Conservation (phyloP, 1,140 invertebrate genomes). For the Drosophila neocordata region DNA sequence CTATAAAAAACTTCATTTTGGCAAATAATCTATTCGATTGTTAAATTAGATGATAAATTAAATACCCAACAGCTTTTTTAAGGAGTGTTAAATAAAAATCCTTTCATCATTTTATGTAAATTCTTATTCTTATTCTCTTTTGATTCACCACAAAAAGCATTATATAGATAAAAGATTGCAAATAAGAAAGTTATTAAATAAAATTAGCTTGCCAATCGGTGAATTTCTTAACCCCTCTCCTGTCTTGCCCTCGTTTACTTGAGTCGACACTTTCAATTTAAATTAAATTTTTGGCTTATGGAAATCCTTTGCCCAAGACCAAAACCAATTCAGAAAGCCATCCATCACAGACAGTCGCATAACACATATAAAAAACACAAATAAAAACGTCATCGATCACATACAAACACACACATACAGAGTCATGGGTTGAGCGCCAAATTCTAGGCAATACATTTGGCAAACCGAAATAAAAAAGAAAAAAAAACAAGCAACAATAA, state of each 20-base stretch:
- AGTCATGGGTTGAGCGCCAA: slow-evolving; percentile 41
- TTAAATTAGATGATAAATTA: too few relatives aligned
- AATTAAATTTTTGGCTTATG: slow-evolving; percentile 46
- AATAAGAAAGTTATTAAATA: too few relatives aligned
- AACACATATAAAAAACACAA: slow-evolving; percentile 46
- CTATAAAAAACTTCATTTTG: too few relatives aligned
- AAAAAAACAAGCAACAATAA: slow-evolving; percentile 37
- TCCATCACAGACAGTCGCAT: slow-evolving; percentile 52
- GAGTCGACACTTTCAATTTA: slow-evolving; percentile 49
- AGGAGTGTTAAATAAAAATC: too few relatives aligned
- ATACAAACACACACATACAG: background rate
- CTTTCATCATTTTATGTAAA: too few relatives aligned
- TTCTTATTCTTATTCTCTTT: too few relatives aligned
- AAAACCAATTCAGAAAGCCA: slow-evolving; percentile 20
- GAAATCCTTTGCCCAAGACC: slow-evolving; percentile 8
- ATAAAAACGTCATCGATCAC: slow-evolving; percentile 81
- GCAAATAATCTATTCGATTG: too few relatives aligned
- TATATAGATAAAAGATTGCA: too few relatives aligned
- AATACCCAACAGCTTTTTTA: too few relatives aligned
- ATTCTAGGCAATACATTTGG: slow-evolving; percentile 59
- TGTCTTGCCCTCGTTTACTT: background rate
- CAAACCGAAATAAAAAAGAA: slow-evolving; percentile 1
- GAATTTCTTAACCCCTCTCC: background rate
- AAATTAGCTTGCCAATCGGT: too few relatives aligned
- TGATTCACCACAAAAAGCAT: too few relatives aligned